Base-by-base conservation (phyloP, 2,113 vertebrate species). In the Alligator sinensis region DNA sequence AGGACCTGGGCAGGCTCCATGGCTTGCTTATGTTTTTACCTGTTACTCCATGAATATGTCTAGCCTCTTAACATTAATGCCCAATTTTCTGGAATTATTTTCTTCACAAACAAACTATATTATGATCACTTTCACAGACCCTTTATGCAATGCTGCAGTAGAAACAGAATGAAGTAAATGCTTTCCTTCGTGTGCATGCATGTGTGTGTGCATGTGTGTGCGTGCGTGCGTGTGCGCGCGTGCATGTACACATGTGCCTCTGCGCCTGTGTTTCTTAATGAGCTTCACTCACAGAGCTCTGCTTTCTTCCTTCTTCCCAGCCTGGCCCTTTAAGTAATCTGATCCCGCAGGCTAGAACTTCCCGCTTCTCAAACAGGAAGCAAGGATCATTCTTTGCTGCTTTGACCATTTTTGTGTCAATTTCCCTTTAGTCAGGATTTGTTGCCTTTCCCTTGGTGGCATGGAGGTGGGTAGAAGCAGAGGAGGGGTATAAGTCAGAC, bases 281-380 rank as follows among this genome's bases (percentile, higher is more conserved):
- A 60, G 34, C n/a, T 24, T 64, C 72, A 5, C 34, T 3, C 0
- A 21, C 3, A 2, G 19, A 66, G 9, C 19, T 30, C 30, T 82
- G 24, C 55, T 75, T 77, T 57, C 0, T 0, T 21, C 30, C 68
- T 54, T 19, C 58, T 80, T 13, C n/a, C 57, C 82, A 86, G 84
- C 57, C 91, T 82, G 78, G 47, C 94, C 83, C 93, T 93, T 94
- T 83, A 91, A 87, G 88, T 78, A 93, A 97, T 75, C 15, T 58
- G 88, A 95, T 84, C 86, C 86, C 63, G 62, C 1, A 0, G 18
- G 61, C 38, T 84, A 80, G 85, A 92, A 82, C 86, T 28, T 85
- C 17, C 74, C 15, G 47, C 38, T 74, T 83, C 54, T 66, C 6
- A n/a, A 91, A 79, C 18, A 63, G 47, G 81, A 60, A 66, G 21